phyloP scores from a whole-genome alignment of 2,113 vertebrate species.

The Syngnathus typhle region DNA sequence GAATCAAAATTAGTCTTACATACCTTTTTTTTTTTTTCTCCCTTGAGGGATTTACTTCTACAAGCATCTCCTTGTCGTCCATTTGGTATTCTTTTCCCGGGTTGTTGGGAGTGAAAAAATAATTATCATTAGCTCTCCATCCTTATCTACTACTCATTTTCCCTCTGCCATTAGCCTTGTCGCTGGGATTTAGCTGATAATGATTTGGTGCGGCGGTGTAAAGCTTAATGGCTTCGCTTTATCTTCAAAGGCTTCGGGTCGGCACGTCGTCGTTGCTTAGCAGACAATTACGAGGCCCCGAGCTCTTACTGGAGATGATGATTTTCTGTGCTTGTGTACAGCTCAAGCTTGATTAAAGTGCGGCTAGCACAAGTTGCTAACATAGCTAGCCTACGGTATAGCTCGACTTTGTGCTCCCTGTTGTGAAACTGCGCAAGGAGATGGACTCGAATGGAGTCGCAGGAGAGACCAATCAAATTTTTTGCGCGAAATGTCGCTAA shows the following conservation, averaged over 20 bases:
- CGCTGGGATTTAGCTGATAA: slow-evolving; percentile 61
- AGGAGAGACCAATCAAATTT: too few relatives aligned
- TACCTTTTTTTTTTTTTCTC: slow-evolving; percentile 25
- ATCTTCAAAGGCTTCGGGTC: slow-evolving; percentile 66
- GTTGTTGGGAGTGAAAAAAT: slow-evolving; percentile 25
- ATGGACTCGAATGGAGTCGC: not conserved
- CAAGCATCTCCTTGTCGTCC: slow-evolving; percentile 42
- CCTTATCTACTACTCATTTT: slow-evolving; percentile 65
- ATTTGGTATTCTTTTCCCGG: slow-evolving; percentile 47
- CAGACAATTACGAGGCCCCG: slow-evolving; percentile 54
- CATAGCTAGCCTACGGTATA: not conserved
- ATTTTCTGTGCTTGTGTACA: not conserved
- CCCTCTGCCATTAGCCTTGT: slow-evolving; percentile 54
- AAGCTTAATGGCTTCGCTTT: slow-evolving; percentile 66
- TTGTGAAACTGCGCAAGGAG: not conserved
- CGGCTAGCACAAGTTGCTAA: not conserved
- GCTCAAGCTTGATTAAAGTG: not conserved
- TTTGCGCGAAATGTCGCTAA: too few relatives aligned
- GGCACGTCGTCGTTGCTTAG: slow-evolving; percentile 59
- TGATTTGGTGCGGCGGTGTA: slow-evolving; percentile 58
- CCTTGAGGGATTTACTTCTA: slow-evolving; percentile 46
- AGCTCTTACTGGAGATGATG: not conserved
- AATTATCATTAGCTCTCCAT: slow-evolving; percentile 54
- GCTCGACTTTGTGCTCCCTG: not conserved
- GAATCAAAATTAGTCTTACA: slow-evolving; percentile 18